These are phyloP conservation scores for Ptycholaimellus sp. DNA, from an alignment of 2,888 invertebrate genomes.

Conservation along the genomic window DNA sequence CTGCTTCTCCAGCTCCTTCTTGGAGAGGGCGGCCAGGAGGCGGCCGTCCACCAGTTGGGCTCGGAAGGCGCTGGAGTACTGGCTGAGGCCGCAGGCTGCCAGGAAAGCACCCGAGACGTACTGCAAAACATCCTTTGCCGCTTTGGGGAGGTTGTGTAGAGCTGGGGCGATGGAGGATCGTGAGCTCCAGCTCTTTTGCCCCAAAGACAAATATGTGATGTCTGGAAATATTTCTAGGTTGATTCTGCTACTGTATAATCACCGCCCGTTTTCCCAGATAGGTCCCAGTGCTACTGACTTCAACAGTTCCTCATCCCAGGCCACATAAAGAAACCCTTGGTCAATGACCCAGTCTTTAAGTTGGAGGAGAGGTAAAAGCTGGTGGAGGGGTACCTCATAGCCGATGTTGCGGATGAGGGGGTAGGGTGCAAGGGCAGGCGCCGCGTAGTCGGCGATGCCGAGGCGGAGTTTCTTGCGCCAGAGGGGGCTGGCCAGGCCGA, in stretches of 20 bases:
- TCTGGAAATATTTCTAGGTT: too few species aligned
- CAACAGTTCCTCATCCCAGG: too few species aligned
- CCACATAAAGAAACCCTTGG: too few species aligned
- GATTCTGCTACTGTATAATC: too few species aligned
- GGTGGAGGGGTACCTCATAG: slow-evolving; percentile 7
- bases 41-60: slow-evolving; percentile 71
- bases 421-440: slow-evolving; percentile 48
- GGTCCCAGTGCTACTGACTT: too few species aligned
- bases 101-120: slow-evolving; percentile 85
- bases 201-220: too few species aligned
- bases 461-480: slow-evolving; percentile 71
- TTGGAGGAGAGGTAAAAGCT: slow-evolving; percentile 56
- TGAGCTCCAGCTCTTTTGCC: too few species aligned
- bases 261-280: too few species aligned
- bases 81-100: slow-evolving; percentile 64
- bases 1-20: slow-evolving; percentile 76
- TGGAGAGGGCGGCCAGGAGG: slow-evolving; percentile 68
- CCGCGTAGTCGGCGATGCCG: slow-evolving; percentile 70
- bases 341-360: slow-evolving; percentile 62
- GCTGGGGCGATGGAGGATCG: too few species aligned
- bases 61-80: slow-evolving; percentile 66
- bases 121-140: too few species aligned
- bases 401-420: not conserved
- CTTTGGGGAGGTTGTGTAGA: too few species aligned
- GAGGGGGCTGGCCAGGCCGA: slow-evolving; percentile 72